Evolutionary conservation across 2,797 vertebrate genomes (phyloP).

Genomic region (Myotis findleyi): DNA sequence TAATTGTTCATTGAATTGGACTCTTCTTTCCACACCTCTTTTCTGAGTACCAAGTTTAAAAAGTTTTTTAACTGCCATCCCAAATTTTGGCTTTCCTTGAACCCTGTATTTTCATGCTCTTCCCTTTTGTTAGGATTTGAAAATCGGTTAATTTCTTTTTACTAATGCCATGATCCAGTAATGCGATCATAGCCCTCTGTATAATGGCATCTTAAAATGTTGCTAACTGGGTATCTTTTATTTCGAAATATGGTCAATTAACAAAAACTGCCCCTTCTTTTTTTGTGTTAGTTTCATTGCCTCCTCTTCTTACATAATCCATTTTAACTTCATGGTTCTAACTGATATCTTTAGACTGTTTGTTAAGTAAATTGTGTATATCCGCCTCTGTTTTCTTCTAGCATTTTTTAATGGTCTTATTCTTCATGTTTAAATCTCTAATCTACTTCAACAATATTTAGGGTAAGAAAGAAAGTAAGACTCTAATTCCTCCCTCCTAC

Average conservation of each 20-base stretch:
- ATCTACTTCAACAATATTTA: background rate
- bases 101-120: background rate
- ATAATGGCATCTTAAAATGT: background rate
- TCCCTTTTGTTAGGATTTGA: background rate
- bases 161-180: background rate
- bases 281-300: background rate
- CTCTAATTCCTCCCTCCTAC: rapidly evolving
- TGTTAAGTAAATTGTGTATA: background rate
- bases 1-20: background rate
- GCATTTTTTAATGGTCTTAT: background rate
- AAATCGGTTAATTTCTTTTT: constrained; percentile 47
- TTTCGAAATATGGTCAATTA: background rate
- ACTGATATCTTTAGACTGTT: background rate
- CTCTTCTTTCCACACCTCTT: background rate
- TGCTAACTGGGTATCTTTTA: background rate
- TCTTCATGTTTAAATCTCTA: background rate
- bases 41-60: background rate
- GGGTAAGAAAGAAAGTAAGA: background rate
- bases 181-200: background rate
- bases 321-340: background rate
- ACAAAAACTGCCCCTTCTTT: background rate
- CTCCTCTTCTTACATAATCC: background rate
- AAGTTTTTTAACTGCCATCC: background rate
- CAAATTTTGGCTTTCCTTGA: background rate
- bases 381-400: background rate